Evolutionary conservation across 2,113 vertebrate genomes (phyloP).

Genomic region (Pimephales promelas): DNA sequence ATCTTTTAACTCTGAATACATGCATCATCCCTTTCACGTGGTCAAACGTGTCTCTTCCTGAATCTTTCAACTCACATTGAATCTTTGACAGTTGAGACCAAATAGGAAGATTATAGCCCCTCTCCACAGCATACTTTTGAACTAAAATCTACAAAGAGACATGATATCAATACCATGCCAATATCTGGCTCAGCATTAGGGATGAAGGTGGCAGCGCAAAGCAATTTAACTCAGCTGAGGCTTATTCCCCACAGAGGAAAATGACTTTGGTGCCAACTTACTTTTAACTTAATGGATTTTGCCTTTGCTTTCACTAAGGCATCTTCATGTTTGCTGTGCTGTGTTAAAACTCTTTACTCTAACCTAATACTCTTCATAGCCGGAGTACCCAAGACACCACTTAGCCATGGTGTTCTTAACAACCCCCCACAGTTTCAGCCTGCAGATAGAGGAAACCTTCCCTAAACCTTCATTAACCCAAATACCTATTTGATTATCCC

Average conservation of each 20-base stretch:
- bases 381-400: conserved; percentile 18
- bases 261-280: conserved; percentile 13
- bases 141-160: conserved; percentile 27
- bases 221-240: conserved; percentile 22
- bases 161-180: conserved; percentile 27
- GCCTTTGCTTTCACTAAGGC: not conserved
- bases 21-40: not conserved
- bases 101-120: not conserved
- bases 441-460: not conserved
- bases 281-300: conserved; percentile 38
- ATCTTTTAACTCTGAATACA: not conserved
- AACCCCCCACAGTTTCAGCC: conserved; percentile 4
- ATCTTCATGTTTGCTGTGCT: conserved; percentile 21
- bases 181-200: conserved; percentile 12
- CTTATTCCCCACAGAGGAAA: conserved; percentile 12
- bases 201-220: conserved; percentile 35
- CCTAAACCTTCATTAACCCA: conserved; percentile 22
- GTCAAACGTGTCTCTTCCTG: not conserved
- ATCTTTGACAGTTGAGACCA: conserved; percentile 2
- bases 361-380: conserved; percentile 27
- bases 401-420: conserved; percentile 5
- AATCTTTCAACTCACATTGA: not conserved
- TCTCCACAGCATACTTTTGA: conserved; percentile 12
- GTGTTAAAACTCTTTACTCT: conserved; percentile 17
- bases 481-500: not conserved